Base-by-base conservation (phyloP, 1,140 invertebrate species). In the Platyura marginata region DNA sequence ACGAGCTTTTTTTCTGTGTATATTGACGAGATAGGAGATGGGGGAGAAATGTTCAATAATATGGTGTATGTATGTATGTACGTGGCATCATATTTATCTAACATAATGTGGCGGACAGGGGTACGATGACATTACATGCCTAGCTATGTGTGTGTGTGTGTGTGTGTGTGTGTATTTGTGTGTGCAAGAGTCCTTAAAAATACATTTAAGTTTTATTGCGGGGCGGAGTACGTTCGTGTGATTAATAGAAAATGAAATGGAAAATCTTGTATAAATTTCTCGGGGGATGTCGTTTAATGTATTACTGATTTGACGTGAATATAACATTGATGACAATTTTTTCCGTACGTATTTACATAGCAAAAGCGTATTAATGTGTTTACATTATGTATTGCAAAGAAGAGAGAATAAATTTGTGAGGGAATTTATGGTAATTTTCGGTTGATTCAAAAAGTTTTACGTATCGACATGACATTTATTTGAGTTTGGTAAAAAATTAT, bases 291-390 rank as follows among this genome's bases (percentile, higher is more conserved):
- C 33, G 35, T 35, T 43, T 21, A 43, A 40, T 40, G 23, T 40
- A 45, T 19, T 45, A 40, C 40, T 40, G 42, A 42, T 46, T 36
- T 43, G 16, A 23, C 34, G 21, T n/a, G 44, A n/a, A 32, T 16
- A 41, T 37, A 29, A 29, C 25, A 29, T 29, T 29, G 25, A 29
- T 29, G 36, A 38, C 36, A 38, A 38, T 10, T 18, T 18, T 15
- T 3, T 11, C 13, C 25, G 25, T 29, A 13, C 13, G 25, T 29
- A 29, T 29, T 29, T 29, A 16, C 13, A 16, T 40, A 39, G 35
- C 20, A 32, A 47, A 44, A 33, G 43, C 35, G 11, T 25, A 32
- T 40, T 45, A 45, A 47, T 36, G 36, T 25, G 21, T 40, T 20
- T 35, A 36, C 40, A 22, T 42, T 42, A 41, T 21, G 38, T 40